Percentiles rank a stretch among this genome's conserved stretches.
Conservation (phyloP, 2,797 vertebrate species). For the Typhlichthys eigenmanni region DNA sequence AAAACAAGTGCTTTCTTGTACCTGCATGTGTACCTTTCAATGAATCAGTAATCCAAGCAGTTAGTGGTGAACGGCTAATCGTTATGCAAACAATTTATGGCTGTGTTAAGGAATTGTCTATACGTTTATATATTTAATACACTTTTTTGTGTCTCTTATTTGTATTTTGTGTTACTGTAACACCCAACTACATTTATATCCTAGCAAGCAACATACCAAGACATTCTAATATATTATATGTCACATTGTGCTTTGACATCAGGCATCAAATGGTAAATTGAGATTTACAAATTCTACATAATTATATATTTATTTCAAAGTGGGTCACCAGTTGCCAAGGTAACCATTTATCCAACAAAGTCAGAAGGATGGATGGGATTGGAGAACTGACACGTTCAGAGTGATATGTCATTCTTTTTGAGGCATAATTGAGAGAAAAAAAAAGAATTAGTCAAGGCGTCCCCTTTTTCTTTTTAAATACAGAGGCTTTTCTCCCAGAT, state of each 20-base stretch:
- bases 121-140: no score
- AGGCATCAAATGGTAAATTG: neutral
- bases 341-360: slow-evolving; percentile 33
- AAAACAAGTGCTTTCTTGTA: slow-evolving; percentile 18
- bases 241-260: neutral
- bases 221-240: neutral
- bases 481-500: no score
- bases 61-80: slow-evolving; percentile 21
- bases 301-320: slow-evolving; percentile 39
- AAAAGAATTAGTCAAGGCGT: no score
- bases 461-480: no score
- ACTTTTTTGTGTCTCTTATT: no score
- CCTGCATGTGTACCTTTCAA: slow-evolving; percentile 12
- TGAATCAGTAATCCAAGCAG: slow-evolving; percentile 4
- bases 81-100: neutral
- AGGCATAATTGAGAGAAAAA: neutral
- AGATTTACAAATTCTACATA: neutral
- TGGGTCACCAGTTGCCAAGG: slow-evolving; percentile 64
- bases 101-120: no score
- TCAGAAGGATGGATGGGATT: no score
- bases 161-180: neutral
- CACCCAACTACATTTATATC: neutral
- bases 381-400: neutral
- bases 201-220: neutral
- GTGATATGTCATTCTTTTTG: slow-evolving; percentile 4